Percentiles rank a stretch among this genome's conserved stretches.
phyloP scores from a whole-genome alignment of 2,797 vertebrate genomes.

The Rhincodon typus region DNA sequence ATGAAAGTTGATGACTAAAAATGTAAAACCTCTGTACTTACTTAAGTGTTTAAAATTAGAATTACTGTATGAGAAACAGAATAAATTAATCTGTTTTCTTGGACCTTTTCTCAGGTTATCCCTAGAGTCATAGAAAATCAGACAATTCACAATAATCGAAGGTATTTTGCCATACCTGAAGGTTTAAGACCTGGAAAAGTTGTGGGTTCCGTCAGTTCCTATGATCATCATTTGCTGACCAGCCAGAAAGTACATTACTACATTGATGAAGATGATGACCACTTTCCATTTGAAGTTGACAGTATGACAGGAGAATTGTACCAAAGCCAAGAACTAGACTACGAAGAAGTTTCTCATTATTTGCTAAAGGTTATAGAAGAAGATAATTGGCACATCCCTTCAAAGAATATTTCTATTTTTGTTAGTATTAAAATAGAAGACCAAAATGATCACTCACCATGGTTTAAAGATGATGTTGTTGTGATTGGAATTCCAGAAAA shows the following conservation, averaged over 20 bases:
- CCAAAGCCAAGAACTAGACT: constrained; percentile 76
- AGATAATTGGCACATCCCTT: constrained; percentile 47
- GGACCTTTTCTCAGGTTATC: constrained; percentile 63
- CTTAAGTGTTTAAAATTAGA: neutral
- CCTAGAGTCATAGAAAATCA: constrained; percentile 48
- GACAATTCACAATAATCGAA: constrained; percentile 50
- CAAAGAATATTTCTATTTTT: constrained; percentile 57
- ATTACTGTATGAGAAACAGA: neutral
- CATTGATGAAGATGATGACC: constrained; percentile 62
- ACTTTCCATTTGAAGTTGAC: constrained; percentile 68
- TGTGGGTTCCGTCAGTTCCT: constrained; percentile 59
- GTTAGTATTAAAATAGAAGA: constrained; percentile 72
- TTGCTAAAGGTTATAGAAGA: constrained; percentile 62
- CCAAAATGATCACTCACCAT: constrained; percentile 74
- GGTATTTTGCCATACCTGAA: constrained; percentile 70
- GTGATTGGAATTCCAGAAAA: constrained; percentile 72
- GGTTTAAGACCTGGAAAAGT: constrained; percentile 64
- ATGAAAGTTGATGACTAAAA: neutral
- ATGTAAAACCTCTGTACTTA: neutral
- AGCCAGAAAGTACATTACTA: constrained; percentile 58
- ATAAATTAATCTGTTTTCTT: neutral
- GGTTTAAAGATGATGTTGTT: constrained; percentile 70
- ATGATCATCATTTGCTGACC: constrained; percentile 42
- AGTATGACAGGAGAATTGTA: constrained; percentile 71
- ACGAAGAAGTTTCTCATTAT: constrained; percentile 68